A percentile compares a stretch with the other conserved stretches of the same genome.
Conservation (phyloP, 2,113 vertebrate species). For the Anseranas semipalmata region DNA sequence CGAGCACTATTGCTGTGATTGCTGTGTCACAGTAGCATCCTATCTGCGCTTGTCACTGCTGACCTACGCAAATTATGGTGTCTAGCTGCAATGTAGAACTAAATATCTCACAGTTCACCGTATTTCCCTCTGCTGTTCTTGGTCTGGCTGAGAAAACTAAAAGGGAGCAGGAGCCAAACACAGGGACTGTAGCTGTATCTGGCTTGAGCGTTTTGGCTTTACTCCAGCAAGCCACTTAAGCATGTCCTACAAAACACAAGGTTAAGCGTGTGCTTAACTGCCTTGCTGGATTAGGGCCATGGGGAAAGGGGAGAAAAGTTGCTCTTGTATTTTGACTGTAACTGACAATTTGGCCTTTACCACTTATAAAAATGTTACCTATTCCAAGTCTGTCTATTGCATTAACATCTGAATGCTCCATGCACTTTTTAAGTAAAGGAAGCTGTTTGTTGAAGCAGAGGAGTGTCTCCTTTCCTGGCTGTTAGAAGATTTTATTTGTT, state of each 20-base stretch:
- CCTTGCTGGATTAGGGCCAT: not conserved
- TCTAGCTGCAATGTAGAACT: not conserved
- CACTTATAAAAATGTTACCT: not conserved
- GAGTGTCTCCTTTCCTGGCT: not conserved
- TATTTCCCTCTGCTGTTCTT: not conserved
- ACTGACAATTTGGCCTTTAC: not conserved
- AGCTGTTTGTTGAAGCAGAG: not conserved
- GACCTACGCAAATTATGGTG: not conserved
- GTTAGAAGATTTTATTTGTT: not conserved
- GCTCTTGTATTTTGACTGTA: not conserved
- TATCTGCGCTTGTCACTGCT: rapidly evolving
- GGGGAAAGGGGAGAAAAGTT: not conserved
- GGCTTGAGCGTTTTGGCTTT: not conserved
- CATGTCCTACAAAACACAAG: not conserved
- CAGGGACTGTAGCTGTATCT: not conserved
- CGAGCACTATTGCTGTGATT: not conserved
- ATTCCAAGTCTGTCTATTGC: not conserved
- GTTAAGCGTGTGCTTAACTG: not conserved
- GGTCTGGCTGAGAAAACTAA: not conserved
- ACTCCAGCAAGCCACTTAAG: constrained; percentile 16
- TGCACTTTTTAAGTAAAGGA: not conserved
- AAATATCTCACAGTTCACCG: not conserved
- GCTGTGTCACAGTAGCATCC: not conserved
- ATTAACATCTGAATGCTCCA: not conserved
- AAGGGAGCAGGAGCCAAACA: not conserved